A percentile compares a stretch with the other conserved stretches of the same genome.
Conservation (phyloP, 2,113 vertebrate genomes). For the Solenodon paradoxus region DNA sequence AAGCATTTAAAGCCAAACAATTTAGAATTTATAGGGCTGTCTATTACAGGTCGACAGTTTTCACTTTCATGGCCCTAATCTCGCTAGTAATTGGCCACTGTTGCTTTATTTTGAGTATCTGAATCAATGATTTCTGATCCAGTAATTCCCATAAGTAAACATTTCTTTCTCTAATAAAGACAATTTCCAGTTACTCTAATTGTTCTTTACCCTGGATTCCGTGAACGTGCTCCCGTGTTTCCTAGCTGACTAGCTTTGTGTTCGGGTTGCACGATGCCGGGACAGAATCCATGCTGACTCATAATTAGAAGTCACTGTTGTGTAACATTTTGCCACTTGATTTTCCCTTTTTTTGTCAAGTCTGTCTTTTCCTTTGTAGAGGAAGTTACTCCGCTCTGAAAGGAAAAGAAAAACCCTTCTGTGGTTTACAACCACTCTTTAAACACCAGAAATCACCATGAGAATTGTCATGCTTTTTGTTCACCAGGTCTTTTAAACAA, state of each 20-base stretch:
- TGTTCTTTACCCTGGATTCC: background rate
- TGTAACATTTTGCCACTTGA: background rate
- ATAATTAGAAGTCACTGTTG: constrained; percentile 21
- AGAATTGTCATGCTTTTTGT: background rate
- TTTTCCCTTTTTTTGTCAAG: background rate
- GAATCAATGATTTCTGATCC: background rate
- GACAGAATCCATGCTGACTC: background rate
- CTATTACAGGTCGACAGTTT: background rate
- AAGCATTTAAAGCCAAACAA: background rate
- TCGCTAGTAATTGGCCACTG: background rate
- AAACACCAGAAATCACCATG: background rate
- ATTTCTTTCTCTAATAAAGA: background rate
- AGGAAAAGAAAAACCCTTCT: constrained; percentile 7
- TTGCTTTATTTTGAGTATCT: background rate
- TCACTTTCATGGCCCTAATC: background rate
- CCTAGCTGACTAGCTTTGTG: background rate
- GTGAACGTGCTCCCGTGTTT: background rate
- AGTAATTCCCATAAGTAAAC: background rate
- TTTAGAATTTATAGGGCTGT: background rate
- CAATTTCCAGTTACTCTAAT: background rate
- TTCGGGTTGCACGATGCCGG: background rate
- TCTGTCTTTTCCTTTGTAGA: background rate
- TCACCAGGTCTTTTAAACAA: constrained; percentile 33
- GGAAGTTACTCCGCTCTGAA: background rate
- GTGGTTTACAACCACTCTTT: background rate